Percentiles rank a stretch among this genome's conserved stretches.
phyloP scores from a whole-genome alignment of 2,888 invertebrate species.

The Archips xylosteana region DNA sequence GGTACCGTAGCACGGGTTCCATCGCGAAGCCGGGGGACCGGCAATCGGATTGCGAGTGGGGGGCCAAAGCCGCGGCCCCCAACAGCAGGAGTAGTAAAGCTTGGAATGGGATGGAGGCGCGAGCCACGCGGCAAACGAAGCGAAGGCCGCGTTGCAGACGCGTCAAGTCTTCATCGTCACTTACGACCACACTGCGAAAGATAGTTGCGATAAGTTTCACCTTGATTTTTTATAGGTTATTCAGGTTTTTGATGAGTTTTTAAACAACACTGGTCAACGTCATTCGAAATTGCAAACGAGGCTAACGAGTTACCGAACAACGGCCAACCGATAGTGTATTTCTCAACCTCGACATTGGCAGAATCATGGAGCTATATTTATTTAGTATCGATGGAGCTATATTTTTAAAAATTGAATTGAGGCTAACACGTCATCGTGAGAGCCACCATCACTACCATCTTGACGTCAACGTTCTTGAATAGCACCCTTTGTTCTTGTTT shows the following conservation, averaged over 20 bases:
- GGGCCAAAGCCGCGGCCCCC: slow-evolving; percentile 96
- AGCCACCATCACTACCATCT: too few species aligned
- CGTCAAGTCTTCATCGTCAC: slow-evolving; percentile 63
- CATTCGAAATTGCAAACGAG: too few species aligned
- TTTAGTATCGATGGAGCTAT: too few species aligned
- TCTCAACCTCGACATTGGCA: too few species aligned
- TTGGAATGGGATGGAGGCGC: slow-evolving; percentile 97
- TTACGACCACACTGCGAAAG: slow-evolving; percentile 61
- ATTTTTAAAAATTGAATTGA: too few species aligned
- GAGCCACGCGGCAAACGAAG: slow-evolving; percentile 95
- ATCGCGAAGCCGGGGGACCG: slow-evolving; percentile 92
- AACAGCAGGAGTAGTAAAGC: slow-evolving; percentile 96
- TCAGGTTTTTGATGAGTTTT: not conserved
- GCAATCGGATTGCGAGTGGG: slow-evolving; percentile 93
- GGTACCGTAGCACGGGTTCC: slow-evolving; percentile 95
- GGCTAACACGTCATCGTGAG: too few species aligned
- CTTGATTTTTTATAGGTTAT: too few species aligned
- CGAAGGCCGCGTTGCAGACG: slow-evolving; percentile 90
- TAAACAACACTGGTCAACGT: not conserved
- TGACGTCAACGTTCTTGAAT: too few species aligned
- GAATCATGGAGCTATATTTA: too few species aligned
- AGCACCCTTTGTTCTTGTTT: too few species aligned
- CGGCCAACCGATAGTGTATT: too few species aligned
- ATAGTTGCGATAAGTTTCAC: not conserved
- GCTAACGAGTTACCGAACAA: too few species aligned